Evolutionary conservation across 2,113 vertebrate species (phyloP), one percentile per base, ranked within the genome.

Genomic region (Melospiza melodia): DNA sequence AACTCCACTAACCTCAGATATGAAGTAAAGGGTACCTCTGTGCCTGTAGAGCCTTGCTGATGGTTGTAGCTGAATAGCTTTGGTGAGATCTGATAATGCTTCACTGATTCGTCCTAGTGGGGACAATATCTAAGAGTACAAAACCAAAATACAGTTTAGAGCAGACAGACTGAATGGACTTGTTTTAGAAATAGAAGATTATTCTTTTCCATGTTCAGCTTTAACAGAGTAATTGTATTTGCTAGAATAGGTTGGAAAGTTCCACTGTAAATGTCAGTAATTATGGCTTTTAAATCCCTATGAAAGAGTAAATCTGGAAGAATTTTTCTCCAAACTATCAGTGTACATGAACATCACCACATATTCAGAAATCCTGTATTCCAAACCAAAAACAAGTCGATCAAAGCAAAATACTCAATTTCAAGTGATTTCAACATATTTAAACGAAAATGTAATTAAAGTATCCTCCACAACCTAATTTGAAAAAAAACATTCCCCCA

Each of bases 31-130:
- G 2, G 99, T 99, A 71, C 99, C 99, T 89, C 99, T 98, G 95
- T 99, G 99, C 73, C 99, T 98, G 97, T 99, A 99, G 37, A 99
- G 98, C 30, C 99, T 98, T 21, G 99, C 99, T 2, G 99, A 99
- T 12, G 99, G 99, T 78, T 99, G 99, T 19, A 99, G 98, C 83
- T 99, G 99, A 94, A 99, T 99, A 93, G 99, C 99, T 98, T 98
- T 99, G 82, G 98, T 99, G 92, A 99, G 98, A 61, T 99, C 99
- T 48, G 97, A 98, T 94, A 99, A 97, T 24, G 99, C 99, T 94
- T 99, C 99, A 30, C 98, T 99, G 92, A 99, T 99, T 44, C 99
- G 98, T 35, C 99, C 99, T 93, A 99, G 94, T 35, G 99, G 99
- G 76, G 99, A 99, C 85, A 99, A 88, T 96, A 99, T 99, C 99